Base-by-base conservation (phyloP, 2,113 vertebrate genomes). In the Tragelaphus buxtoni region DNA sequence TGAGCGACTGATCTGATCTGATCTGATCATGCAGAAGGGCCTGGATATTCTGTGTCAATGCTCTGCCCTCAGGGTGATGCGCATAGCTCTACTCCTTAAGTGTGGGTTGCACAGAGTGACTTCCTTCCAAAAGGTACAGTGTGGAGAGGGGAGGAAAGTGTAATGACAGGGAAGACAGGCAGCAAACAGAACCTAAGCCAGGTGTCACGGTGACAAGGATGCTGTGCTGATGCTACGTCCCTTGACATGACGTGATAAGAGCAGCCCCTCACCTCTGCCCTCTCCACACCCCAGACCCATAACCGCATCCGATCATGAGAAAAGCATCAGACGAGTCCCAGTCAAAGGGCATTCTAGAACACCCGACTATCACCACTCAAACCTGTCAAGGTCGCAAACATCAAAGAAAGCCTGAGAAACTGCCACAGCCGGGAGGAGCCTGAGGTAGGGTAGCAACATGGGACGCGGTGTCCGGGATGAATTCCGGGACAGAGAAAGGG, bases 371-470 rank as follows among this genome's bases (percentile, higher is more conserved):
- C 13, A 9, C 72, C 12, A 12, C 24, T 76, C 7, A 2, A 45
- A 76, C 16, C 72, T 45, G 72, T 28, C 72, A 28, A 16, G 72
- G 39, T 76, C 39, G 28, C 7, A 1, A 14, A 45, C 22, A 2
- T 28, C 72, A 45, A 26, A 76, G 39, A 28, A 76, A 76, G 39
- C 42, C 72, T 76, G 72, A 45, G 39, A 14, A 14, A 45, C 39
- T 26, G 72, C 14, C 72, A 45, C 39, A 45, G 39, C 69, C 39
- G 8, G 14, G 69, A 74, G 39, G 39, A 76, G 72, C 13, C 39
- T 28, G 39, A 16, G 72, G 8, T 0, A 3, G 72, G 12, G 13
- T 8, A 26, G 42, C 24, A 14, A 16, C 39, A 8, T 2, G 39
- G 72, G 14, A n/a, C 7, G 14, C 7, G 14, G 61, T 17, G 61